Base-by-base conservation (phyloP, 2,888 invertebrate species). In the Eutolmus rufibarbis region DNA sequence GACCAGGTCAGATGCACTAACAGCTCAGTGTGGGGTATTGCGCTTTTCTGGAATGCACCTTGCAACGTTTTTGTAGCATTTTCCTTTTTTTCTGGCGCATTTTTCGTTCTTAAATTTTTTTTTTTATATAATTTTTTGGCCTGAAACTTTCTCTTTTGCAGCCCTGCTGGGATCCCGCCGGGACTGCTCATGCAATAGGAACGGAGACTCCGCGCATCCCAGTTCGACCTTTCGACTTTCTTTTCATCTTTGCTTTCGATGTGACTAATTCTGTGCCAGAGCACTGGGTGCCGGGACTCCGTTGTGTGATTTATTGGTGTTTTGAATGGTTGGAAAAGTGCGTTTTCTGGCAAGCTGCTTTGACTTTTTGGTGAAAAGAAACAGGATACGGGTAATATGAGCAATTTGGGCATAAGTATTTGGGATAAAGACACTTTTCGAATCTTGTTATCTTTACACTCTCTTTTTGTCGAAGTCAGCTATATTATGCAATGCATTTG, bases 71-170 rank as follows among this genome's bases (percentile, higher is more conserved):
- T 43, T 76, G 40, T 76, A 76, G 34, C 5, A 46, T 51, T 57
- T 77, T 16, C 43, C 19, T 66, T 34, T 16, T 56, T 37, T 43
- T 46, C 43, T 14, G 43, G 43, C 43, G 43, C 43, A 46, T 46
- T 46, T 46, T 46, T 87, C 74, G 9, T 81, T 66, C 74, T 78
- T 14, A 46, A 7, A 16, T 31, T 74, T 87, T 57, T 28, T 74
- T 28, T 40, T n/a, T n/a, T n/a, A n/a, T 12, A 51, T 51, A 19
- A 9, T 14, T 86, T 66, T 66, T 28, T 66, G 37, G 14, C 74
- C 34, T 14, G 37, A 74, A 82, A 87, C 87, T 87, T 87, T 87
- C 87, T 87, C 87, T 87, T 87, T 82, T 87, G 81, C 51, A 74
- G 79, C 51, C 87, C 82, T 82, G 82, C 87, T 87, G 87, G n/a